These are phyloP conservation scores for Ptilodon capucinus DNA, from an alignment of 2,888 invertebrate genomes.

Conservation along the genomic window DNA sequence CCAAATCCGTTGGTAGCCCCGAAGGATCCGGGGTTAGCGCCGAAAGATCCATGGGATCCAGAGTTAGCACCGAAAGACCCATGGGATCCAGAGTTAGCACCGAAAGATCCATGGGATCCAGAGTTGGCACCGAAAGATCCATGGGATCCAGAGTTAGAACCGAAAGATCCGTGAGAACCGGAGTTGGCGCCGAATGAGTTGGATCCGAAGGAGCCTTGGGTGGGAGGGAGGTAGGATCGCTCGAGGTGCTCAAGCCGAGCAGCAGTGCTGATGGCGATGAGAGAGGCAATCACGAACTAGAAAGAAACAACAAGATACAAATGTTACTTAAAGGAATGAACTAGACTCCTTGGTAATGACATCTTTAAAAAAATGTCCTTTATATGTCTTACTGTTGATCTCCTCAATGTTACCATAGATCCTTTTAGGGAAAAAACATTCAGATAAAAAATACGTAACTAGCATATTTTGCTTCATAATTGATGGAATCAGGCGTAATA, in stretches of 20 bases:
- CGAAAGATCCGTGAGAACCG: constrained; percentile 18
- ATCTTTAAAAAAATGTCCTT: too few species aligned
- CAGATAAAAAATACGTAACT: too few species aligned
- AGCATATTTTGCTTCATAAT: too few species aligned
- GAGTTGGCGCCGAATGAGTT: constrained; percentile 10
- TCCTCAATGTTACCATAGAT: too few species aligned
- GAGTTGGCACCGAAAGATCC: constrained; percentile 8
- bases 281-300: constrained; percentile 65
- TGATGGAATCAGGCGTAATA: too few species aligned
- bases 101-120: constrained; percentile 7
- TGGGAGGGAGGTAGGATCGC: constrained; percentile 68
- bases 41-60: constrained; percentile 22
- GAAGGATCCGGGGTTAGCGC: constrained; percentile 30
- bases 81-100: constrained; percentile 19
- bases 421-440: too few species aligned
- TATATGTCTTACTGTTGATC: too few species aligned
- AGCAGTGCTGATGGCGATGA: constrained; percentile 62
- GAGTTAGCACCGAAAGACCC: constrained; percentile 2
- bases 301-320: constrained; percentile 7
- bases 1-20: constrained; percentile 24
- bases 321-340: too few species aligned
- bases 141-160: constrained; percentile 19
- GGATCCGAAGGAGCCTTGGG: constrained; percentile 27
- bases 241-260: constrained; percentile 71
- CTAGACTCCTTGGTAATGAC: too few species aligned